Percentiles rank a stretch among this genome's conserved stretches.
Evolutionary conservation across 1,140 invertebrate species (phyloP).

Genomic region (Dendrolimus kikuchii): DNA sequence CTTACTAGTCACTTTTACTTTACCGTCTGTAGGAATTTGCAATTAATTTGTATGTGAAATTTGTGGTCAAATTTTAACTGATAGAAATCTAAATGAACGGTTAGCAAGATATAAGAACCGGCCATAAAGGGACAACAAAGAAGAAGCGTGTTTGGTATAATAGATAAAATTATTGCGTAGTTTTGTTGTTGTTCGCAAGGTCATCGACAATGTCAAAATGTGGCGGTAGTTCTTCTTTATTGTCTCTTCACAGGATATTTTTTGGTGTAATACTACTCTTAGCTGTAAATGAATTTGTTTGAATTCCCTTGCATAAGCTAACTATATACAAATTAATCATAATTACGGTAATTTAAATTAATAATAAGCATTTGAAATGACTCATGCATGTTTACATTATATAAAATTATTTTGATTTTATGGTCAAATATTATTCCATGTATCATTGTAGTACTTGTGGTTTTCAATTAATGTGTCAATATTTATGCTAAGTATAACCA

Average conservation of each 20-base stretch:
- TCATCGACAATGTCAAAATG: not conserved
- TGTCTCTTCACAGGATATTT: constrained; percentile 11
- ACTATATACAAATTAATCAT: constrained; percentile 52
- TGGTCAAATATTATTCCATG: constrained; percentile 31
- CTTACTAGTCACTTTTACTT: too few relatives aligned
- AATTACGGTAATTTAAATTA: constrained; percentile 19
- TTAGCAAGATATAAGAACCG: too few relatives aligned
- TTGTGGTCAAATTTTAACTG: too few relatives aligned
- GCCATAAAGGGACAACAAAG: constrained; percentile 7
- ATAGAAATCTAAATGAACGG: too few relatives aligned
- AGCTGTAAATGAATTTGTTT: not conserved
- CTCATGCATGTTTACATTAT: too few relatives aligned
- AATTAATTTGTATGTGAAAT: too few relatives aligned
- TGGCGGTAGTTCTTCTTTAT: constrained; percentile 13
- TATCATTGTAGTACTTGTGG: constrained; percentile 31
- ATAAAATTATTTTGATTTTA: constrained; percentile 13
- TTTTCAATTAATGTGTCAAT: constrained; percentile 65
- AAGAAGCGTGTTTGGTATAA: not conserved
- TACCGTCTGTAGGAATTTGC: too few relatives aligned
- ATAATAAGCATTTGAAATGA: constrained; percentile 32
- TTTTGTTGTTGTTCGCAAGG: not conserved
- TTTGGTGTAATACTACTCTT: constrained; percentile 14
- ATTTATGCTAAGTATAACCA: constrained; percentile 48
- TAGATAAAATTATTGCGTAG: not conserved
- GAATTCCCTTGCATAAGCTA: too few relatives aligned